Evolutionary conservation across 1,140 invertebrate genomes (phyloP).

Genomic region (Eulimnadia texana): DNA sequence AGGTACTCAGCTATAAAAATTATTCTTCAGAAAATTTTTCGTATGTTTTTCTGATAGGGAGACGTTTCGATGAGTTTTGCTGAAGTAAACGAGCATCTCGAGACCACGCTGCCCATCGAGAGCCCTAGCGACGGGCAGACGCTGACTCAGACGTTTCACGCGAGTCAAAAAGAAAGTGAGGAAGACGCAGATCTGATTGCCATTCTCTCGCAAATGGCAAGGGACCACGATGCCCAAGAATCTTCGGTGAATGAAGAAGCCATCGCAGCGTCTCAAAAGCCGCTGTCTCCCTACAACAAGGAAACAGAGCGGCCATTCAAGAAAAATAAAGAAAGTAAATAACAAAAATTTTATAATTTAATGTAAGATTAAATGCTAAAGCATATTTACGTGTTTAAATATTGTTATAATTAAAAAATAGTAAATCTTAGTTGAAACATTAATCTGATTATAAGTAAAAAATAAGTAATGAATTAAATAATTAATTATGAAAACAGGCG

Average conservation of each 20-base stretch:
- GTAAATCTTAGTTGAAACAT: too few relatives aligned
- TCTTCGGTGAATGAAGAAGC: background rate
- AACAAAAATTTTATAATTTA: too few relatives aligned
- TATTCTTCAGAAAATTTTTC: too few relatives aligned
- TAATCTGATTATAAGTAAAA: too few relatives aligned
- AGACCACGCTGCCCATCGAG: constrained; percentile 11
- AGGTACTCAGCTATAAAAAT: too few relatives aligned
- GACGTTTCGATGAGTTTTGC: constrained; percentile 6
- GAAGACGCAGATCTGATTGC: constrained; percentile 23
- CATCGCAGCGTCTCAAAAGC: background rate
- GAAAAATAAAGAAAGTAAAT: too few relatives aligned
- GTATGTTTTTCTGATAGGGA: background rate
- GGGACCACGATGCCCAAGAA: background rate
- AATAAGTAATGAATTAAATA: too few relatives aligned
- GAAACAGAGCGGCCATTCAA: too few relatives aligned
- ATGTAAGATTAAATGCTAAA: too few relatives aligned
- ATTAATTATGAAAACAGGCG: background rate
- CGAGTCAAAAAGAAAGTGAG: constrained; percentile 27
- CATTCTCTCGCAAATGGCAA: constrained; percentile 1
- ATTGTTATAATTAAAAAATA: too few relatives aligned
- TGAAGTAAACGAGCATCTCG: constrained; percentile 10
- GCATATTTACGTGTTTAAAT: too few relatives aligned
- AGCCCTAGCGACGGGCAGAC: constrained; percentile 1
- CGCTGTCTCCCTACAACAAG: too few relatives aligned
- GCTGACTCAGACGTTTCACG: background rate